phyloP scores from a whole-genome alignment of 2,113 vertebrate species.

The Entosphenus tridentatus region DNA sequence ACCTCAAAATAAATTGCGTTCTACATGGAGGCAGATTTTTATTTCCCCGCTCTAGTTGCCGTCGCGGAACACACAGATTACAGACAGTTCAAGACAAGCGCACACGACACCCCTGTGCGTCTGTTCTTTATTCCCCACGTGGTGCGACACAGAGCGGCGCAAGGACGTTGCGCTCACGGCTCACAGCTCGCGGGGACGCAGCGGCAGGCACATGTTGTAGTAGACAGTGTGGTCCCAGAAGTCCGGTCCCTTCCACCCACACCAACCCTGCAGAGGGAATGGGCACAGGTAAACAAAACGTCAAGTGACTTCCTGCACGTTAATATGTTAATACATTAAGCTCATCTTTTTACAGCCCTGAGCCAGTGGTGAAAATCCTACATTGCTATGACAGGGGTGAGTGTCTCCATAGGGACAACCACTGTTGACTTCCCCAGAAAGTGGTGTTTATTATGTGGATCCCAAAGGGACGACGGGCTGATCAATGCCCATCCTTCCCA shows the following conservation, averaged over 20 bases:
- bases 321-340: not conserved
- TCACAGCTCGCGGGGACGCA: conserved; percentile 23
- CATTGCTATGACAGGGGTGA: not conserved
- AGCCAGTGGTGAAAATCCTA: not conserved
- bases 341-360: not conserved
- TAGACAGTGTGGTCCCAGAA: conserved; percentile 82
- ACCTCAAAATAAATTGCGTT: too few species aligned
- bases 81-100: too few species aligned
- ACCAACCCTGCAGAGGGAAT: conserved; percentile 50
- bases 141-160: too few species aligned
- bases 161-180: not conserved
- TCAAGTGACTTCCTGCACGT: not conserved
- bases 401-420: not conserved
- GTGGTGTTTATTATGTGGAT: not conserved
- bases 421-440: not conserved
- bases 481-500: too few species aligned
- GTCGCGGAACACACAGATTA: too few species aligned
- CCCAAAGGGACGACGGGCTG: too few species aligned
- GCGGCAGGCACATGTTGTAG: conserved; percentile 86
- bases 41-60: too few species aligned
- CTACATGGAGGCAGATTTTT: too few species aligned
- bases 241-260: conserved; percentile 74
- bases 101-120: too few species aligned
- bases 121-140: too few species aligned
- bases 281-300: conserved; percentile 6